Conservation (phyloP, 2,888 invertebrate species). For the Synergus japonicus region DNA sequence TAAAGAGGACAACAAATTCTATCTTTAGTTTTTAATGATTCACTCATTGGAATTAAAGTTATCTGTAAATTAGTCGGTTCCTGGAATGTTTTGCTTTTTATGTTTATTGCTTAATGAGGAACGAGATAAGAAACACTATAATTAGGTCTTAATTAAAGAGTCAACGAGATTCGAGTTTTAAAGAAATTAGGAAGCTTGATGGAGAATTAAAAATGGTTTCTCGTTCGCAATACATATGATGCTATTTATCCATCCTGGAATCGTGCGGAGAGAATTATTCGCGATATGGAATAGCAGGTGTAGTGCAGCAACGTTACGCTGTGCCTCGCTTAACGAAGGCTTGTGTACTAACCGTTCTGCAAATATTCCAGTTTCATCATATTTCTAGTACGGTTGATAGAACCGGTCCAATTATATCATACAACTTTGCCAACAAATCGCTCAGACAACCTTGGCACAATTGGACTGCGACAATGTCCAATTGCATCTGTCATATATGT, state of each 20-base stretch:
- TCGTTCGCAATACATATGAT: not conserved
- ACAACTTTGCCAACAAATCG: conserved; percentile 59
- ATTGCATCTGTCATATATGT: not conserved
- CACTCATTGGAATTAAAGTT: not conserved
- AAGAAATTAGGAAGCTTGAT: not conserved
- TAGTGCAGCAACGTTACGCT: conserved; percentile 21
- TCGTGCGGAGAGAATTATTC: not conserved
- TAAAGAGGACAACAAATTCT: not conserved
- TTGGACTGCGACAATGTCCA: not conserved
- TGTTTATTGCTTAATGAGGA: not conserved
- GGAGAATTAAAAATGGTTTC: not conserved
- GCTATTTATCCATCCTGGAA: conserved; percentile 10
- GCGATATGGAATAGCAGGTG: conserved; percentile 33
- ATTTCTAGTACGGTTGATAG: conserved; percentile 65
- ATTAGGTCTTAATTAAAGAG: not conserved
- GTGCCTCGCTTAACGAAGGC: conserved; percentile 15
- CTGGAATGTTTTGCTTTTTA: no score
- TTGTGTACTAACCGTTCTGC: conserved; percentile 62
- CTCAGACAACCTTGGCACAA: conserved; percentile 52
- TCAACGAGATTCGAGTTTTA: not conserved
- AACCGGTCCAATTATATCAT: conserved; percentile 73
- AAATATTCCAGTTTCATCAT: conserved; percentile 55
- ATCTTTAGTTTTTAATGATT: not conserved
- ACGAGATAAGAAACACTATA: not conserved
- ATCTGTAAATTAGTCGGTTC: no score